Evolutionary conservation across 2,797 vertebrate species (phyloP).

Genomic region (Sebastes taczanowskii): DNA sequence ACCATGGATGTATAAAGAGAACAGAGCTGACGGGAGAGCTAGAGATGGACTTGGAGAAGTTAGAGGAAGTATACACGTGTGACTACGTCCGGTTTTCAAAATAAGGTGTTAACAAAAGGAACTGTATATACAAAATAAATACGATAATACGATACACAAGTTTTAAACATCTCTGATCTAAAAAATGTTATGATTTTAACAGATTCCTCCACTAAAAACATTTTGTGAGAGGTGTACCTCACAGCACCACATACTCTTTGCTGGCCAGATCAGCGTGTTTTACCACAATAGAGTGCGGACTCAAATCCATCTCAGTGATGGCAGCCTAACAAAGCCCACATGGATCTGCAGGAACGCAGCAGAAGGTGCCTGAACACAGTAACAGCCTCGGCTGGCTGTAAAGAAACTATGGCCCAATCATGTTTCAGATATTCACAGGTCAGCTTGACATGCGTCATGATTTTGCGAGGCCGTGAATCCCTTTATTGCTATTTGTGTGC

Average conservation of each 20-base stretch:
- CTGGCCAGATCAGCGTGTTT: not conserved
- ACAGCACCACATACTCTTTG: no score
- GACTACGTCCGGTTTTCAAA: no score
- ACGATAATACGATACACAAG: not conserved
- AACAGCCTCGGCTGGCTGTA: conserved; percentile 28
- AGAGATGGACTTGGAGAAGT: no score
- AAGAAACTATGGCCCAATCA: conserved; percentile 44
- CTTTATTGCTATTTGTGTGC: conserved; percentile 72
- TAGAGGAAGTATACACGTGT: no score
- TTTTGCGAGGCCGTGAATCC: conserved; percentile 62
- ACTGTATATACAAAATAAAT: no score
- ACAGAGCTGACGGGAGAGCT: no score
- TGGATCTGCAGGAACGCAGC: conserved; percentile 28
- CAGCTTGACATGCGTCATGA: conserved; percentile 49
- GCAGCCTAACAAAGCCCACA: not conserved
- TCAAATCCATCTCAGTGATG: not conserved
- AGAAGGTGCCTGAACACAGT: conserved; percentile 23
- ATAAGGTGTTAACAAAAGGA: no score
- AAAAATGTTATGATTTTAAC: not conserved
- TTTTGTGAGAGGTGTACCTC: not conserved
- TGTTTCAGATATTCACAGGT: conserved; percentile 49
- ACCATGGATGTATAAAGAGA: no score
- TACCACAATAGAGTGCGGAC: not conserved
- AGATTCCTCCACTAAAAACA: not conserved
- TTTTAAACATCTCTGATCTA: not conserved